phyloP scores from a whole-genome alignment of 2,797 vertebrate genomes.

The Cyprinodon diabolis region DNA sequence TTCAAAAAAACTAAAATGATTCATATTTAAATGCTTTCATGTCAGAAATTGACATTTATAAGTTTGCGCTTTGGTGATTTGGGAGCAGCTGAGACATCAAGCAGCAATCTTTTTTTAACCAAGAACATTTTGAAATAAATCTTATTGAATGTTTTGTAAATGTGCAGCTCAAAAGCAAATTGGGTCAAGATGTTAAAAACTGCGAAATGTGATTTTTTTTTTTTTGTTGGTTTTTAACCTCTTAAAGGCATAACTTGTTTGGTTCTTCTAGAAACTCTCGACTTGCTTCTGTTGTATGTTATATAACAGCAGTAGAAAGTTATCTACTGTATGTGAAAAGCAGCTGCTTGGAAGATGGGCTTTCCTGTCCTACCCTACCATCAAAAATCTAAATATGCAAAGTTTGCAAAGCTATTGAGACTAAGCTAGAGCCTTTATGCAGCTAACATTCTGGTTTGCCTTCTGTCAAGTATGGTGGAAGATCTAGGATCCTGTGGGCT shows the following conservation, averaged over 20 bases:
- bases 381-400: not conserved
- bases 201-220: not conserved
- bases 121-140: not conserved
- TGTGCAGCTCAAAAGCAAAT: not conserved
- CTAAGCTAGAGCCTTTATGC: not conserved
- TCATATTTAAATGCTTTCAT: slow-evolving; percentile 11
- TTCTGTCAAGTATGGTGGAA: not conserved
- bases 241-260: not conserved
- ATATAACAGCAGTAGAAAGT: not conserved
- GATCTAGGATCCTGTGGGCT: not conserved
- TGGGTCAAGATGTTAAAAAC: not conserved
- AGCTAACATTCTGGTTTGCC: not conserved
- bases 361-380: not conserved
- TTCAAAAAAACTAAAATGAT: slow-evolving; percentile 2
- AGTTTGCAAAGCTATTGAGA: not conserved
- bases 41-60: slow-evolving; percentile 4
- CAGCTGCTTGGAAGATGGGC: not conserved
- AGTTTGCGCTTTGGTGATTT: slow-evolving; percentile 12
- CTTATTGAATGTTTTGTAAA: not conserved
- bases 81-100: not conserved
- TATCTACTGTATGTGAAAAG: not conserved
- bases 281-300: too few relatives aligned
- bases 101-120: not conserved
- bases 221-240: not conserved
- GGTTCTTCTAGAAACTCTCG: not conserved